Conservation (phyloP, 2,888 invertebrate species). For the Clistopyga incitator region DNA sequence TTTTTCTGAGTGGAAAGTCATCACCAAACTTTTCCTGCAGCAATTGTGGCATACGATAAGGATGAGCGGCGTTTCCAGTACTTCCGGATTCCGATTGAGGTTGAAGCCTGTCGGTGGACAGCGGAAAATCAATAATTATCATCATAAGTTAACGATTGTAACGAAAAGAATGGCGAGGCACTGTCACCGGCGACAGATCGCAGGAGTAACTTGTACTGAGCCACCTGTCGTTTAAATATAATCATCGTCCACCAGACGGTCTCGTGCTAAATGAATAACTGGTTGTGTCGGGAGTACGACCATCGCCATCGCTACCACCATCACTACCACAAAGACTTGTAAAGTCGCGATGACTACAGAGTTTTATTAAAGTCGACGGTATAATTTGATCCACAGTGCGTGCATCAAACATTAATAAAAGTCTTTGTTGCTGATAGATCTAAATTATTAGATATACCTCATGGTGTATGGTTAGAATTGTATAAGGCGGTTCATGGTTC, state of each 20-base stretch:
- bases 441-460: neutral
- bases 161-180: neutral
- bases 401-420: constrained; percentile 3
- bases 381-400: constrained; percentile 23
- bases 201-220: constrained; percentile 21
- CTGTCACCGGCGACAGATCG: neutral
- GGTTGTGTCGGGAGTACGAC: constrained; percentile 69
- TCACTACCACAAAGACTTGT: constrained; percentile 25
- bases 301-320: constrained; percentile 17
- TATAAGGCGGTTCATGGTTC: too few relatives aligned
- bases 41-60: constrained; percentile 89
- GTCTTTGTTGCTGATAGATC: neutral
- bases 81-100: constrained; percentile 81
- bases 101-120: constrained; percentile 77
- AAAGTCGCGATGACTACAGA: constrained; percentile 41
- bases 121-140: constrained; percentile 51
- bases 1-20: constrained; percentile 97
- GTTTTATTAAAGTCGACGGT: constrained; percentile 40
- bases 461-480: neutral
- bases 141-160: neutral
- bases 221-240: neutral
- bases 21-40: constrained; percentile 87
- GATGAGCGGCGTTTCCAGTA: constrained; percentile 87
- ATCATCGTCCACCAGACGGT: constrained; percentile 61
- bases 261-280: constrained; percentile 77